Percentiles rank a stretch among this genome's conserved stretches.
These are phyloP conservation scores for Threskiornis aethiopicus DNA, from an alignment of 2,797 vertebrate genomes.

Conservation along the genomic window DNA sequence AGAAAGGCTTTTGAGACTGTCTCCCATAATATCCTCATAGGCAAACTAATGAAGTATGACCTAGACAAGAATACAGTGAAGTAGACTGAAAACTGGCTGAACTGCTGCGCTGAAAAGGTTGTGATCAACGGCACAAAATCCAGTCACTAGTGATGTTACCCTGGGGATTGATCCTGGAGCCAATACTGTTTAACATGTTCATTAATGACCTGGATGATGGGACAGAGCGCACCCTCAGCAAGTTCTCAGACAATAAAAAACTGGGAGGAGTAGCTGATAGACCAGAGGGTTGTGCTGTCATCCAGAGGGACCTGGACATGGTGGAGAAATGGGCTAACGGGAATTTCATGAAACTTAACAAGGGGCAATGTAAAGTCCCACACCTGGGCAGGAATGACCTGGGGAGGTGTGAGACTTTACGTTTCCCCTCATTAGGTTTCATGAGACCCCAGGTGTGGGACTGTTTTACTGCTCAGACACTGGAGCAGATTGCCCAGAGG, in stretches of 20 bases:
- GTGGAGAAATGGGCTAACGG: neutral
- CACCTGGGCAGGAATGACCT: neutral
- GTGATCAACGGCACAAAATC: neutral
- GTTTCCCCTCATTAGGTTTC: neutral
- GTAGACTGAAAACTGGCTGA: neutral
- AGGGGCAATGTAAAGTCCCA: neutral
- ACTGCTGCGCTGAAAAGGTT: neutral
- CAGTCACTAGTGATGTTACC: neutral
- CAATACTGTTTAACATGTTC: neutral
- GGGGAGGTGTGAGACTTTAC: neutral
- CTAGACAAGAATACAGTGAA: neutral
- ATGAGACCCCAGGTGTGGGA: neutral
- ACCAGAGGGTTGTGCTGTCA: neutral
- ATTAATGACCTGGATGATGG: neutral
- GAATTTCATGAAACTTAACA: neutral
- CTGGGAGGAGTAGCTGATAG: neutral
- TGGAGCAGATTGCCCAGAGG: neutral
- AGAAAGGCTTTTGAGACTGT: neutral
- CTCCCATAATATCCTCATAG: neutral
- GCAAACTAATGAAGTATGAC: neutral
- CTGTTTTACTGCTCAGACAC: neutral
- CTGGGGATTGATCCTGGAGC: neutral
- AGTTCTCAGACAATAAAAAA: neutral
- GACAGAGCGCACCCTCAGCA: neutral
- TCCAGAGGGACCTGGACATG: neutral